Conservation (phyloP, 2,888 invertebrate genomes). For the Trisateles emortualis region DNA sequence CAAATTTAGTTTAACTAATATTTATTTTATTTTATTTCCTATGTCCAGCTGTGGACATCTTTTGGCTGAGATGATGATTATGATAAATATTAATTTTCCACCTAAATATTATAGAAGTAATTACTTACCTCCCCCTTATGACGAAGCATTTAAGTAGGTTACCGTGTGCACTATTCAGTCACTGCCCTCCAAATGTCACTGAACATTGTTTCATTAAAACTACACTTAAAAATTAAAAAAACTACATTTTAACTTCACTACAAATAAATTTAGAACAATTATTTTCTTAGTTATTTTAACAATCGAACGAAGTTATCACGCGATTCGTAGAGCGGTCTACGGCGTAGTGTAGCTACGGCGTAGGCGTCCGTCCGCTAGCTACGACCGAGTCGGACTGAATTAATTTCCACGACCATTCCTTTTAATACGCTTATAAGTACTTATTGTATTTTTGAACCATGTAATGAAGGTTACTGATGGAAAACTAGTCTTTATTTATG, state of each 20-base stretch:
- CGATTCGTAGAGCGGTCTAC: conserved; percentile 50
- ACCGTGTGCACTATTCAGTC: conserved; percentile 70
- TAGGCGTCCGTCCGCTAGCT: conserved; percentile 72
- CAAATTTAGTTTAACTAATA: too few relatives aligned
- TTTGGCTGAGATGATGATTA: too few relatives aligned
- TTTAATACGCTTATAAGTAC: conserved; percentile 60
- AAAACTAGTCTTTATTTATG: conserved; percentile 45
- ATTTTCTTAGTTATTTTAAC: conserved; percentile 25
- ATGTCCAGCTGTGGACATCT: too few relatives aligned
- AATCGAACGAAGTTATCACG: conserved; percentile 57
- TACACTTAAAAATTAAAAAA: conserved; percentile 33
- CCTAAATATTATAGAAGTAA: conserved; percentile 57
- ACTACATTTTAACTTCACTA: conserved; percentile 26
- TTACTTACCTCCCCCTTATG: conserved; percentile 74
- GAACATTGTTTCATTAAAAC: conserved; percentile 53
- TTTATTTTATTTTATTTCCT: too few relatives aligned
- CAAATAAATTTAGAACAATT: conserved; percentile 25
- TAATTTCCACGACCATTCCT: conserved; percentile 48
- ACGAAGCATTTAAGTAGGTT: conserved; percentile 75
- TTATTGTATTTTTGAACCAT: conserved; percentile 59
- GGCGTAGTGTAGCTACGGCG: conserved; percentile 65
- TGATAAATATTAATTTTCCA: background rate
- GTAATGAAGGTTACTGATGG: conserved; percentile 58
- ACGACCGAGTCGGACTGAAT: conserved; percentile 73
- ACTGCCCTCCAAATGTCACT: conserved; percentile 63